These are phyloP conservation scores for Theropithecus gelada DNA, from an alignment of 2,113 vertebrate genomes.

Conservation along the genomic window DNA sequence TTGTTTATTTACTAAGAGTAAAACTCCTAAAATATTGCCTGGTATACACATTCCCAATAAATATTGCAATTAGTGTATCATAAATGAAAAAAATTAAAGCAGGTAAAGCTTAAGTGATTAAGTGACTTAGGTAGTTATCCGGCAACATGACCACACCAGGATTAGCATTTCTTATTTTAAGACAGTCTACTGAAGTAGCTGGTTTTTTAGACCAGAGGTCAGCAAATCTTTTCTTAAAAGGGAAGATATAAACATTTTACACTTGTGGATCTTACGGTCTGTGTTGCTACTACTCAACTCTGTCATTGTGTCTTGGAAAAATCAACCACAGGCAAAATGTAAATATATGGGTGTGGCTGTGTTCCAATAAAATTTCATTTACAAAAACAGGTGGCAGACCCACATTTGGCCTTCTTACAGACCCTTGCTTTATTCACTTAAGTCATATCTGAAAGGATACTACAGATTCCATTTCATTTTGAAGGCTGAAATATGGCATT, in stretches of 20 bases:
- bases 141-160: neutral
- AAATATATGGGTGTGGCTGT: neutral
- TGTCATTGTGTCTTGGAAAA: neutral
- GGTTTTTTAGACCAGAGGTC: neutral
- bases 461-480: neutral
- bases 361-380: slow-evolving; percentile 3
- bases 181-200: neutral
- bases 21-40: neutral
- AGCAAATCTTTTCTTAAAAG: neutral
- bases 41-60: neutral
- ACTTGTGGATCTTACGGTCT: neutral
- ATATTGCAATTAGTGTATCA: neutral
- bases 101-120: slow-evolving; percentile 24
- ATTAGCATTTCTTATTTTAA: neutral
- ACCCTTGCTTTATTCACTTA: neutral
- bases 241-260: neutral
- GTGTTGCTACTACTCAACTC: neutral
- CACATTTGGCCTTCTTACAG: neutral
- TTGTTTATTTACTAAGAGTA: neutral
- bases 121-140: neutral
- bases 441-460: neutral
- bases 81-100: slow-evolving; percentile 11
- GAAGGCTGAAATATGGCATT: neutral
- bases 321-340: neutral
- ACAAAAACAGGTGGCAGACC: neutral